Base-by-base conservation (phyloP, 2,113 vertebrate genomes). In the Notiomystis cincta region DNA sequence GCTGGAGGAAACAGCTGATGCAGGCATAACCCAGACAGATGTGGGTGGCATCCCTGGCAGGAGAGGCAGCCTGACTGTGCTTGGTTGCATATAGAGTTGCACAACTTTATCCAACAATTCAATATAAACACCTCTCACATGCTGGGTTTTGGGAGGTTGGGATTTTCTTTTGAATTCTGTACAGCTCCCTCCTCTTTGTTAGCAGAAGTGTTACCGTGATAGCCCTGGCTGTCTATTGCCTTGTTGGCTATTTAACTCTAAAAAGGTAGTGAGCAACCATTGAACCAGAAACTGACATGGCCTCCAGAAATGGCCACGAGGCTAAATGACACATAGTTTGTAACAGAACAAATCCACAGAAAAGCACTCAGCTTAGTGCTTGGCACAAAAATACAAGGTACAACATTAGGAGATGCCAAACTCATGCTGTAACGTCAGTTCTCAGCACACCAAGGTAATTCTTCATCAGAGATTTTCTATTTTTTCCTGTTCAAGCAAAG, bases 1-100 rank as follows among this genome's bases (percentile, higher is more conserved):
- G 93, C 93, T 79, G 79, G 45, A 56, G 82, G 50, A 90, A 87
- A 92, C 22, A 89, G 93, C 94, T 90, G 95, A 91, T 64, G 92
- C 72, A 91, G 92, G 93, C 94, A 82, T 42, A 89, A 93, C 78
- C 89, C 87, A 95, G 92, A 70, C 84, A 95, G 61, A 70, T 61
- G 92, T 89, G 92, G 92, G 94, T 95, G 84, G 89, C 90, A 93
- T 84, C 89, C 44, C 82, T 75, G 84, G 81, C 94, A 95, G 78
- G 31, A 92, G 81, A 80, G 89, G 70, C 90, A 92, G 89, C 87
- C 85, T 90, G 69, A 28, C 89, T 78, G 13, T 0, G 0, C 69
- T 66, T 66, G 62, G 70, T 79, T 84, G 81, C 73, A 57, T 27
- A 3, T 15, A 58, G 50, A 25, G 23, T 97, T 93, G 92, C 95